Evolutionary conservation across 2,113 vertebrate species (phyloP).

Genomic region (Bucco capensis): DNA sequence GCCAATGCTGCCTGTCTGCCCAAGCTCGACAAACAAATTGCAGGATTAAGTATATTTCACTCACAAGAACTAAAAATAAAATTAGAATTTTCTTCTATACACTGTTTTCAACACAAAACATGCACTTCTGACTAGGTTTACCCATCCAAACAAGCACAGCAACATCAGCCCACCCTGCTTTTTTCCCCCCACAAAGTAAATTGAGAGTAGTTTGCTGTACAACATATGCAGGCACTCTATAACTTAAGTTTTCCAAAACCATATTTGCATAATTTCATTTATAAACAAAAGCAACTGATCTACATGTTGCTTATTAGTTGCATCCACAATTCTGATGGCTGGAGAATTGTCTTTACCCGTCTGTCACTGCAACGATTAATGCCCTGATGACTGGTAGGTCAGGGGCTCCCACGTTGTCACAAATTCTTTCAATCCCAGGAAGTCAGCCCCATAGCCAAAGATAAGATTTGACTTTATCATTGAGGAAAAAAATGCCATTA

Average conservation of each 20-base stretch:
- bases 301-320: constrained; percentile 1
- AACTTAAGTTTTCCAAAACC: constrained; percentile 23
- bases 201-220: neutral
- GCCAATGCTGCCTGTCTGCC: constrained; percentile 98
- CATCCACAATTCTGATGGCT: constrained; percentile 42
- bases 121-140: constrained; percentile 70
- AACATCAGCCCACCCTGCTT: neutral
- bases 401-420: constrained; percentile 54
- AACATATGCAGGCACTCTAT: neutral
- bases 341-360: constrained; percentile 56
- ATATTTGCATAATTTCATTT: neutral
- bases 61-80: constrained; percentile 72
- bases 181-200: neutral
- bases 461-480: constrained; percentile 14
- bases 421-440: constrained; percentile 41
- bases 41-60: constrained; percentile 76
- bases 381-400: constrained; percentile 56
- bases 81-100: constrained; percentile 38
- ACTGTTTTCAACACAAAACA: constrained; percentile 67
- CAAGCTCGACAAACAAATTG: constrained; percentile 82
- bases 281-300: constrained; percentile 8
- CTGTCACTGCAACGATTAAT: constrained; percentile 55
- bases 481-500: neutral
- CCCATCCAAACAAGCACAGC: neutral
- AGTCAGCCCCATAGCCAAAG: constrained; percentile 50